Evolutionary conservation across 2,888 invertebrate species (phyloP).

Genomic region (Caenorhabditis drosophilae): DNA sequence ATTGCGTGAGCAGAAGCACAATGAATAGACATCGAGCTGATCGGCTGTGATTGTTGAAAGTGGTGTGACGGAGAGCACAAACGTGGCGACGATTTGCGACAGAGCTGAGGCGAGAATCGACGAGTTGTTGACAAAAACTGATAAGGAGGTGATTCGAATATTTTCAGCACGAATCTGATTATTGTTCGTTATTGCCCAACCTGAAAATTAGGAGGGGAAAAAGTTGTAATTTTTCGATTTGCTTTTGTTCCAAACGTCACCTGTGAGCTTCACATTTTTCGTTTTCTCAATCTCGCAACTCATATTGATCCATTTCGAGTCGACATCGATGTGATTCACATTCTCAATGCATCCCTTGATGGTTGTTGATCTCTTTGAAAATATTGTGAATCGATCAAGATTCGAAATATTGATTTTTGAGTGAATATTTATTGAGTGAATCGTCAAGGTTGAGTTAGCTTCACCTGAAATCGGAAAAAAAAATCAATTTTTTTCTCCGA

Average conservation of each 20-base stretch:
- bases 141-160: conserved; percentile 21
- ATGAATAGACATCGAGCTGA: conserved; percentile 22
- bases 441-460: conserved; percentile 7
- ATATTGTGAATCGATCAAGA: conserved; percentile 19
- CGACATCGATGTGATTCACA: conserved; percentile 25
- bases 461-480: too few species aligned
- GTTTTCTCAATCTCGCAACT: conserved; percentile 12
- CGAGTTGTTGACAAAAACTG: conserved; percentile 27
- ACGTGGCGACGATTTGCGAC: conserved; percentile 35
- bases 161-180: conserved; percentile 9
- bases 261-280: conserved; percentile 5
- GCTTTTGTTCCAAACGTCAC: too few species aligned
- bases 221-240: not conserved
- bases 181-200: conserved; percentile 20
- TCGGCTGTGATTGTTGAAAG: conserved; percentile 14
- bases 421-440: conserved; percentile 31
- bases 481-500: too few species aligned
- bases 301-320: conserved; percentile 37
- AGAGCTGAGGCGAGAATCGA: conserved; percentile 7
- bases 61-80: conserved; percentile 21
- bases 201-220: conserved; percentile 1
- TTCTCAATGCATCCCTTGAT: conserved; percentile 17
- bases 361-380: conserved; percentile 27
- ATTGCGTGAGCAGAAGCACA: conserved; percentile 25
- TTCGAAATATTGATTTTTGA: conserved; percentile 21